Conservation (phyloP, 30 jellyfish, hydroid and myxozoan species). For the Hydra vulgaris region DNA sequence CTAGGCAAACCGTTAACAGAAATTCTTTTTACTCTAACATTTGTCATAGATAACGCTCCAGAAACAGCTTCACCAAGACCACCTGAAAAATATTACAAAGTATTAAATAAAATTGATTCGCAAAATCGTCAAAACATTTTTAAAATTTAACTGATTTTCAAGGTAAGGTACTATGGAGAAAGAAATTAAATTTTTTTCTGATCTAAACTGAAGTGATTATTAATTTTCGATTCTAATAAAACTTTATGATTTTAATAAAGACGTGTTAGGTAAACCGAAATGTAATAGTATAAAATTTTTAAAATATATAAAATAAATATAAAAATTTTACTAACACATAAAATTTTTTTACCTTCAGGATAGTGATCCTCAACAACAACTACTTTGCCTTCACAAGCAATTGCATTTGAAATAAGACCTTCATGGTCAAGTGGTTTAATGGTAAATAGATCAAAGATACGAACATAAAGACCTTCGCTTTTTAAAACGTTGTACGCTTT, state of each 20-base stretch:
- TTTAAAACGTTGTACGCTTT: constrained; percentile 63
- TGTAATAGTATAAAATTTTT: not conserved
- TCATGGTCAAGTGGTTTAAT: constrained; percentile 74
- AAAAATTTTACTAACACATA: not conserved
- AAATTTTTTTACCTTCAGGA: constrained; percentile 55
- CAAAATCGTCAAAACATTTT: not conserved
- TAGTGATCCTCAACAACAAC: constrained; percentile 94
- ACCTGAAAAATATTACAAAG: constrained; percentile 45
- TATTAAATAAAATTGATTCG: not conserved
- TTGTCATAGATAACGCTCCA: constrained; percentile 56
- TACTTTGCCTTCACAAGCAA: constrained; percentile 83
- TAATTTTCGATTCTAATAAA: too few relatives aligned
- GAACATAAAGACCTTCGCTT: constrained; percentile 52
- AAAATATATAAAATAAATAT: too few relatives aligned
- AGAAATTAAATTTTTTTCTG: too few relatives aligned
- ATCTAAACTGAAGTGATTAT: too few relatives aligned
- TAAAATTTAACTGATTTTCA: too few relatives aligned
- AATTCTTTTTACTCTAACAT: constrained; percentile 53
- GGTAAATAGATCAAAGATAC: constrained; percentile 84
- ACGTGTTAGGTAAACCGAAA: not conserved
- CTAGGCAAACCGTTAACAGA: constrained; percentile 65
- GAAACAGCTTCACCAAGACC: constrained; percentile 95
- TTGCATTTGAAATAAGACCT: constrained; percentile 58
- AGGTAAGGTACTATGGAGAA: too few relatives aligned
- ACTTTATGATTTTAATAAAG: too few relatives aligned